Conservation (phyloP, 2,888 invertebrate species). For the Cheilosia impressa region DNA sequence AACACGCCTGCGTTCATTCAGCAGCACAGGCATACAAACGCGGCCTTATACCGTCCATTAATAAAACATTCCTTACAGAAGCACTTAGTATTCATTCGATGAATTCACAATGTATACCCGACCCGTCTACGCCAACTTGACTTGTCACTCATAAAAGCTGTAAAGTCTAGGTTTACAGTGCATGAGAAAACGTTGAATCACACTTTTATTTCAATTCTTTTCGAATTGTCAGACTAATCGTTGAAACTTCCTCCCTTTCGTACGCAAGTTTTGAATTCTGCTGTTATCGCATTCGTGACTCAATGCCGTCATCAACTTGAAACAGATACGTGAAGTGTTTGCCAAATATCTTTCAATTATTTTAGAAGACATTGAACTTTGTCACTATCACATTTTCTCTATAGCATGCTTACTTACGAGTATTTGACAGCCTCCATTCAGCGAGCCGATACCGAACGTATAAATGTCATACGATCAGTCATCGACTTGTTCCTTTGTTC, state of each 20-base stretch:
- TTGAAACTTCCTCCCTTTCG: slow-evolving; percentile 15
- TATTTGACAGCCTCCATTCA: not conserved
- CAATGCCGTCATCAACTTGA: slow-evolving; percentile 28
- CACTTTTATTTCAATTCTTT: slow-evolving; percentile 17
- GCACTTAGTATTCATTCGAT: slow-evolving; percentile 55
- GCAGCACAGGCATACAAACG: slow-evolving; percentile 10
- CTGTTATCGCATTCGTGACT: slow-evolving; percentile 1
- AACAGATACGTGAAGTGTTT: slow-evolving; percentile 44
- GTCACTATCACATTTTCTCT: slow-evolving; percentile 12
- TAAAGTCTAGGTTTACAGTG: not conserved
- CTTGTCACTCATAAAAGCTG: slow-evolving; percentile 43
- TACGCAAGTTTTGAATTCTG: slow-evolving; percentile 1
- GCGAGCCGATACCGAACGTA: not conserved
- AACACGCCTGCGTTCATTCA: slow-evolving; percentile 44
- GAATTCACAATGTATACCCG: slow-evolving; percentile 23
- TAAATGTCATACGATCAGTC: slow-evolving; percentile 8
- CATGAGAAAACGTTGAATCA: slow-evolving; percentile 36
- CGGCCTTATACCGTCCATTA: slow-evolving; percentile 48
- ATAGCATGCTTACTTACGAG: not conserved
- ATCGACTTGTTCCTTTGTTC: not conserved
- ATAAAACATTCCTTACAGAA: slow-evolving; percentile 28
- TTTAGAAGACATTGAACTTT: slow-evolving; percentile 52
- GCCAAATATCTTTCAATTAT: slow-evolving; percentile 15
- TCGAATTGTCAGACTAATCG: not conserved
- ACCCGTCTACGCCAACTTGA: slow-evolving; percentile 26